A percentile compares a stretch with the other conserved stretches of the same genome.
phyloP scores from a whole-genome alignment of 2,113 vertebrate genomes.

The Semicossyphus pulcher region DNA sequence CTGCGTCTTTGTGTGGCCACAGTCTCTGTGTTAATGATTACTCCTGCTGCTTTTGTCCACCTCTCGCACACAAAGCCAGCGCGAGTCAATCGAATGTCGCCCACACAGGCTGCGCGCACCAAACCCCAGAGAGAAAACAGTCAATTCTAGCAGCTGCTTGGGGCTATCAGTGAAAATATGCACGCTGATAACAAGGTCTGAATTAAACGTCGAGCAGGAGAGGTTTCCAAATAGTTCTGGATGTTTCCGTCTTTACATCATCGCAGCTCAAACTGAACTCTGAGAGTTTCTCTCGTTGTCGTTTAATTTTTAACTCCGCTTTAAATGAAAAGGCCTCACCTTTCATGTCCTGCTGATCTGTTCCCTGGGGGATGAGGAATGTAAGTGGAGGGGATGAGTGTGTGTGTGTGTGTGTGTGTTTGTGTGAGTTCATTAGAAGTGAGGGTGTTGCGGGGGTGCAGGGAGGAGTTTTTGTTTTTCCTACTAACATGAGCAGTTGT shows the following conservation, averaged over 20 bases:
- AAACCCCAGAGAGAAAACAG: not conserved
- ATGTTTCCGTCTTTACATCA: not conserved
- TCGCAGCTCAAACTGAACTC: constrained; percentile 9
- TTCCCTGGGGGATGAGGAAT: constrained; percentile 45
- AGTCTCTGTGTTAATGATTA: constrained; percentile 68
- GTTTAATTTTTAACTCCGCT: constrained; percentile 73
- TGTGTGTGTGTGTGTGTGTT: constrained; percentile 30
- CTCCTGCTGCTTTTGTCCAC: constrained; percentile 48
- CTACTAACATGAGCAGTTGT: constrained; percentile 46
- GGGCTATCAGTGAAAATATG: constrained; percentile 53
- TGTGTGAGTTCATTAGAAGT: constrained; percentile 58
- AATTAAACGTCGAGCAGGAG: not conserved
- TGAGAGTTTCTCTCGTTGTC: constrained; percentile 12
- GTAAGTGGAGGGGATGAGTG: constrained; percentile 15
- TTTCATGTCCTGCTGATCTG: constrained; percentile 67
- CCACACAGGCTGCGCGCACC: constrained; percentile 3
- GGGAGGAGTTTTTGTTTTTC: constrained; percentile 64
- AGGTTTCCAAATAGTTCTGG: not conserved
- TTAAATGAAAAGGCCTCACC: constrained; percentile 71
- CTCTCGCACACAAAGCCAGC: constrained; percentile 24
- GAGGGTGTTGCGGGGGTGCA: constrained; percentile 37
- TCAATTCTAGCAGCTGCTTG: not conserved
- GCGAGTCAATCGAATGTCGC: constrained; percentile 27
- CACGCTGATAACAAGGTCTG: constrained; percentile 8
- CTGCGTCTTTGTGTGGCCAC: constrained; percentile 32